Evolutionary conservation across 1,140 invertebrate species (phyloP), one percentile per base, ranked within the genome.

Genomic region (Aphis gossypii): DNA sequence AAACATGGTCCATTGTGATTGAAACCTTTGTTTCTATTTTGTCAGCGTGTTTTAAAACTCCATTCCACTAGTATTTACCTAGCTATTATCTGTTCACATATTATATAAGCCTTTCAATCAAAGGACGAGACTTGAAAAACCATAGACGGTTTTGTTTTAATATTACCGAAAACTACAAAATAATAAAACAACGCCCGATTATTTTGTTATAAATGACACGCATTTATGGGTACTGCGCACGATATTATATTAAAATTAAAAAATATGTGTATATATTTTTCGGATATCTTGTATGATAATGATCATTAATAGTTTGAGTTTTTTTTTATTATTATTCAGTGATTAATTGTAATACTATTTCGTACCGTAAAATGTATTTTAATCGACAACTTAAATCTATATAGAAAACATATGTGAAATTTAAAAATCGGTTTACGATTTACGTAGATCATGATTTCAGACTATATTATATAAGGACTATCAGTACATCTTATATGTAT

Each of bases 21-120:
- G 21, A 56, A 54, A 86, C 82, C 92, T 84, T 93, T 93, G 92
- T 93, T 93, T 86, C 92, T 38, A 30, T 84, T 84, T 84, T 92
- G 76, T 93, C 82, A 20, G 20, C n/a, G 25, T 56, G n/a, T 86
- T 86, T 93, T 86, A 56, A 51, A 68, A 89, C 48, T 54, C 89
- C 25, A 25, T 23, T 30, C 56, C 38, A 14, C 88, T 38, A 54
- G 51, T 56, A 89, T 38, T 56, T 89, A 87, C 46, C 44, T 38
- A 56, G 20, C 41, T 86, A 86, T 86, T 46, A 46, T 46, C 84
- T 23, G 23, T 25, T 30, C 23, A 21, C 76, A 11, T 83, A 76
- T 20, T 38, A 83, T n/a, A 76, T 21, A 35, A 23, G 76, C 84
- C 38, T 86, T 44, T 23, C 30, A 35, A 88, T 35, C 30, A 51